Evolutionary conservation across 1,140 invertebrate species (phyloP), one percentile per base, ranked within the genome.

Genomic region (Bathynomus jamesi): DNA sequence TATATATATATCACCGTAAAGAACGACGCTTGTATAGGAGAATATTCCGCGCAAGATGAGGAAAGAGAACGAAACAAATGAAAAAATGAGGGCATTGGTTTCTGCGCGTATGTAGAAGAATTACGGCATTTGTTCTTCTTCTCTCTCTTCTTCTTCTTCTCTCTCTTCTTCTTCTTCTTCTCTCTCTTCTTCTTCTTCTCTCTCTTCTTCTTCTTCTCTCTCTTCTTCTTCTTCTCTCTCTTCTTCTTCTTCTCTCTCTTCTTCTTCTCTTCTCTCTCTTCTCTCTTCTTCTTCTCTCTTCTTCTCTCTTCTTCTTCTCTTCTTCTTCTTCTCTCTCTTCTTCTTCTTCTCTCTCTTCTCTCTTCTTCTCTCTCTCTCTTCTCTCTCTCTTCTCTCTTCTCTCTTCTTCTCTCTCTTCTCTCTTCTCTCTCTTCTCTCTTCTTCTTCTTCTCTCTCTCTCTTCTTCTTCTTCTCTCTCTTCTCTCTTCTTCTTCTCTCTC

Each of bases 401-500:
- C 28, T 28, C 27, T 64, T 28, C 27, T 64, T 28, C 27, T 64
- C 62, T 27, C 28, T 28, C 28, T 64, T 28, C 27, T 64, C 62
- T 27, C 28, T 28, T 27, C 28, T 28, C 27, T 64, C 62, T 27
- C 28, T 28, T 64, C 28, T 28, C 27, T 64, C 62, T 27, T 64
- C 62, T 27, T 64, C 46, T n/a, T 53, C 46, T n/a, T 53, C 46
- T n/a, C n/a, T n/a, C 46, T 53, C 46, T n/a, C n/a, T n/a, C n/a
- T n/a, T n/a, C n/a, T n/a, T n/a, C n/a, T n/a, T n/a, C n/a, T n/a
- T n/a, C n/a, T n/a, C n/a, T n/a, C n/a, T n/a, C n/a, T n/a, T n/a
- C n/a, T n/a, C n/a, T n/a, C n/a, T n/a, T n/a, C n/a, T n/a, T n/a
- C n/a, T n/a, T n/a, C n/a, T n/a, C n/a, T n/a, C n/a, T n/a, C n/a